Evolutionary conservation across 2,888 invertebrate genomes (phyloP), one percentile per base, ranked within the genome.

Genomic region (Eristalis arbustorum): DNA sequence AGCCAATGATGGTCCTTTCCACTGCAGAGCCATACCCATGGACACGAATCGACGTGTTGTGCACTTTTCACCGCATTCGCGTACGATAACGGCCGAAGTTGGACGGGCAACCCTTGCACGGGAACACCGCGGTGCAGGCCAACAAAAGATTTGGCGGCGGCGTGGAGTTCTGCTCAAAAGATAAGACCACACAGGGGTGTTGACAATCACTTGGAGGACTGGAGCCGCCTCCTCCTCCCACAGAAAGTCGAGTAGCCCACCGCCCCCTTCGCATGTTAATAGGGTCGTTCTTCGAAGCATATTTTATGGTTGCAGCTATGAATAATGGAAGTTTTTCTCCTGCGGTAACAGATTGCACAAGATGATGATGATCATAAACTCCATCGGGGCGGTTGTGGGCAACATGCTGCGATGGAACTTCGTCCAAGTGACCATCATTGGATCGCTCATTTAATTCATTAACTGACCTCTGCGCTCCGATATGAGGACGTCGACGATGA

Each of bases 381-480:
- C 49, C 49, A 49, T n/a, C 18, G 49, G 49, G 25, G 67, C 18
- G 18, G 37, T 23, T 63, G 28, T 28, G 28, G 22, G 25, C 37
- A 74, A 59, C 85, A 78, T 82, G 37, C 71, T 71, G 69, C 62
- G 73, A 64, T 59, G 68, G 42, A 72, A 84, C 31, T 84, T 84
- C 71, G 3, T 18, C 37, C 59, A 80, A 72, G 59, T 40, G 42
- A 49, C 34, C 71, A 71, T 57, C 73, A 71, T 73, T 77, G 73
- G 74, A 64, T 82, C 73, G 73, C 77, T 87, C 74, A 87, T 87
- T 82, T 77, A 85, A 85, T 85, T 81, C 81, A 85, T 85, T 78
- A 78, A 78, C 56, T 82, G 82, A 87, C 85, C 85, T 66, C 68
- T 49, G 8, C 62, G 42, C 31, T 31, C 49, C 34, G 18, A 61